Conservation (phyloP, 1,140 invertebrate species). For the Chrysomallon squamiferum region DNA sequence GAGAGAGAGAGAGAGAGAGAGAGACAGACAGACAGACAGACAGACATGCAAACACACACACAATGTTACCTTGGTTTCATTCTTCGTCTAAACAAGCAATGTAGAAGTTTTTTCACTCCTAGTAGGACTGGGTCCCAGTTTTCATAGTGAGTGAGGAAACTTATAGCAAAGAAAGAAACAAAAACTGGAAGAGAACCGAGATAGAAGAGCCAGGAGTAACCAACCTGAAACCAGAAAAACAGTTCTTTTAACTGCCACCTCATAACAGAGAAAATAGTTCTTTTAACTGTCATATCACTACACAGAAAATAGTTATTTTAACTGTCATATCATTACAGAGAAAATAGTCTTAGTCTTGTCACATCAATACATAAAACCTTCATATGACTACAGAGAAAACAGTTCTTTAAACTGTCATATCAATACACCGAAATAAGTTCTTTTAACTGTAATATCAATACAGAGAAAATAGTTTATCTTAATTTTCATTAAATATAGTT, state of each 20-base stretch:
- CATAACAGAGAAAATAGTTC: too few relatives aligned
- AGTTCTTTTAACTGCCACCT: neutral
- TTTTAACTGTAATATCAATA: too few relatives aligned
- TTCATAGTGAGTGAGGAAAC: constrained; percentile 80
- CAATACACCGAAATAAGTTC: too few relatives aligned
- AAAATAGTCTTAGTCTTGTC: too few relatives aligned
- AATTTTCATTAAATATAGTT: too few relatives aligned
- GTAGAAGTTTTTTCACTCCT: constrained; percentile 70
- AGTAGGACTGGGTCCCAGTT: constrained; percentile 83
- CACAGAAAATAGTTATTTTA: too few relatives aligned
- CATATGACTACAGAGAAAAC: too few relatives aligned
- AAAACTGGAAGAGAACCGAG: constrained; percentile 81
- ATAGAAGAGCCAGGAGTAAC: constrained; percentile 80
- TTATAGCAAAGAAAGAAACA: constrained; percentile 78
- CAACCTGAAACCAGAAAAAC: constrained; percentile 59
- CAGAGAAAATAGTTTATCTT: too few relatives aligned
- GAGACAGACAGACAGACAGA: neutral
- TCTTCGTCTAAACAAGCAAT: constrained; percentile 67
- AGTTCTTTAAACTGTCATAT: too few relatives aligned
- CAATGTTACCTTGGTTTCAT: constrained; percentile 42
- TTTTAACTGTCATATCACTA: too few relatives aligned
- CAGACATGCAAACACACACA: neutral
- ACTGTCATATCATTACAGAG: too few relatives aligned
- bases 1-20: neutral
- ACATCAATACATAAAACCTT: too few relatives aligned